Percentiles rank a stretch among this genome's conserved stretches.
Evolutionary conservation across 2,888 invertebrate species (phyloP).

Genomic region (Pandemis heparana): DNA sequence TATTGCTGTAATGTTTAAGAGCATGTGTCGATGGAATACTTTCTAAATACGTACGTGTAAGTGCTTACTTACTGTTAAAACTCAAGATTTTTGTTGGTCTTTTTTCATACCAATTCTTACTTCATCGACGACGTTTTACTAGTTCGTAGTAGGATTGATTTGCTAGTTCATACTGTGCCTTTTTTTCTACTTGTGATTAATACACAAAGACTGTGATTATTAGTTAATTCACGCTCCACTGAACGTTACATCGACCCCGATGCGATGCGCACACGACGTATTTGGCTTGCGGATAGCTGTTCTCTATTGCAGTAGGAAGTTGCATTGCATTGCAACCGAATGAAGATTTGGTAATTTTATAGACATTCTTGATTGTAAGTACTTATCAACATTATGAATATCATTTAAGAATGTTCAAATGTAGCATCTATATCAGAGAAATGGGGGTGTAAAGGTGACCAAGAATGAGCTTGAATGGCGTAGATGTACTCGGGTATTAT

Average conservation of each 20-base stretch:
- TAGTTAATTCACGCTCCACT: constrained; percentile 54
- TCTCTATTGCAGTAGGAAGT: constrained; percentile 48
- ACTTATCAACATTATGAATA: no score
- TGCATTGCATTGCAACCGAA: constrained; percentile 20
- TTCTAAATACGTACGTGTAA: not conserved
- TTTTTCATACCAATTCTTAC: not conserved
- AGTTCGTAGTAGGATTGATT: not conserved
- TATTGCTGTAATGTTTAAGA: constrained; percentile 8
- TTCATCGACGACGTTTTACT: not conserved
- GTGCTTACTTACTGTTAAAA: not conserved
- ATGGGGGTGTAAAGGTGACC: no score
- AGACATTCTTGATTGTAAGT: not conserved
- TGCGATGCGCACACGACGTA: constrained; percentile 63
- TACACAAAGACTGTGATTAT: constrained; percentile 35
- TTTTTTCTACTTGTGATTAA: constrained; percentile 10
- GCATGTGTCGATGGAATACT: not conserved
- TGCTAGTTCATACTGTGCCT: not conserved
- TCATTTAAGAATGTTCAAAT: no score
- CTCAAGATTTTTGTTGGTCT: not conserved
- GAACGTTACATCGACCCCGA: constrained; percentile 66
- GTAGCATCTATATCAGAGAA: no score
- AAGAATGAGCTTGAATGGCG: not conserved
- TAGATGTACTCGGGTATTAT: not conserved
- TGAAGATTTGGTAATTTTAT: constrained; percentile 30
- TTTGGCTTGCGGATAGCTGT: constrained; percentile 61